Conservation (phyloP, 1,140 invertebrate genomes). For the Tribolium madens region DNA sequence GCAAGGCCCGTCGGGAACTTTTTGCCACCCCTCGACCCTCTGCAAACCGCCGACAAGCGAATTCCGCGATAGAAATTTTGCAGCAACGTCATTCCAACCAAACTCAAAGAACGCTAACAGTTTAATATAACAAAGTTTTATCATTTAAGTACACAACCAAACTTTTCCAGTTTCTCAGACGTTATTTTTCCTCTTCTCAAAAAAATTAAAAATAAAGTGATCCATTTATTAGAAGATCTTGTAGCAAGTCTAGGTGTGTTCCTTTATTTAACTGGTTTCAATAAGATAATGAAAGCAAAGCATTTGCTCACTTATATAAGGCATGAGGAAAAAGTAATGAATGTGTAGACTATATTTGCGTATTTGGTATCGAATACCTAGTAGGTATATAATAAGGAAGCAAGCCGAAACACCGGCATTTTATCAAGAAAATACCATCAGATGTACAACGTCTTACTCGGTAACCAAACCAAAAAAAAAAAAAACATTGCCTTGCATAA, state of each 20-base stretch:
- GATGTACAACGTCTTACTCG: background rate
- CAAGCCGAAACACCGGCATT: background rate
- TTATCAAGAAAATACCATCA: constrained; percentile 22
- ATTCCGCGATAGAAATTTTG: constrained; percentile 19
- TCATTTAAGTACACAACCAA: too few relatives aligned
- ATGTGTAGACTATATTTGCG: constrained; percentile 22
- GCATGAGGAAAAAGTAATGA: constrained; percentile 25
- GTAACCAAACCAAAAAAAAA: background rate
- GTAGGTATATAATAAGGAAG: constrained; percentile 1
- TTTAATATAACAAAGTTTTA: too few relatives aligned
- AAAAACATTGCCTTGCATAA: background rate
- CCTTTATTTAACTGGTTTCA: constrained; percentile 19
- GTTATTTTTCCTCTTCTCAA: too few relatives aligned
- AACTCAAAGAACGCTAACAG: too few relatives aligned
- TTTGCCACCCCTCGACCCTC: constrained; percentile 40
- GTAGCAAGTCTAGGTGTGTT: constrained; percentile 12
- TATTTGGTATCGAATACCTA: constrained; percentile 35
- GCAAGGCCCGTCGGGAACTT: constrained; percentile 51
- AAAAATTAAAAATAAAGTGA: too few relatives aligned
- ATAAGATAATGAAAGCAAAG: background rate
- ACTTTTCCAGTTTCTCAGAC: too few relatives aligned
- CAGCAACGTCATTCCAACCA: background rate
- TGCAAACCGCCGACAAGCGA: background rate
- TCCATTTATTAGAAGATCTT: too few relatives aligned
- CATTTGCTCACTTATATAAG: constrained; percentile 6